Evolutionary conservation across 1,140 invertebrate species (phyloP).

Genomic region (Stegodyphus mimosarum): DNA sequence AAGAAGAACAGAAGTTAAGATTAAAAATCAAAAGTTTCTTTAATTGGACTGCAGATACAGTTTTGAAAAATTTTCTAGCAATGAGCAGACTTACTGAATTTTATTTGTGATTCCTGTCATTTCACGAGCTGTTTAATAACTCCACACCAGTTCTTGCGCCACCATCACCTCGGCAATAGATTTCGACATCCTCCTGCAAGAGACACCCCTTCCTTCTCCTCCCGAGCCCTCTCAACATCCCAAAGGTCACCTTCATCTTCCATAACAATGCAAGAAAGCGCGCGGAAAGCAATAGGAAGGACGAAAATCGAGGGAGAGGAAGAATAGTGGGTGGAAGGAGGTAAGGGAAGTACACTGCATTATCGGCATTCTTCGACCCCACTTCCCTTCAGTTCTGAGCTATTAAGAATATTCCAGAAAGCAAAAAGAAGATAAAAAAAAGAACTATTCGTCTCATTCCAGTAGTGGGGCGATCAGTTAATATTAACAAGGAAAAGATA

Average conservation of each 20-base stretch:
- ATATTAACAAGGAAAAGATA: constrained; percentile 40
- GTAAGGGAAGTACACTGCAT: constrained; percentile 3
- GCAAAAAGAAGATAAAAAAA: constrained; percentile 1
- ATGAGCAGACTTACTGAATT: too few relatives aligned
- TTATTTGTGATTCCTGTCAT: too few relatives aligned
- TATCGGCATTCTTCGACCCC: constrained; percentile 15
- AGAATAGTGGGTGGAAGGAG: background rate
- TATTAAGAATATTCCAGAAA: constrained; percentile 35
- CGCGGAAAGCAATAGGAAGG: constrained; percentile 2
- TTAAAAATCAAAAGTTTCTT: too few relatives aligned
- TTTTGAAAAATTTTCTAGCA: too few relatives aligned
- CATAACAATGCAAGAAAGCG: constrained; percentile 7
- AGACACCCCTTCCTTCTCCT: too few relatives aligned
- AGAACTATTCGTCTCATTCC: constrained; percentile 18
- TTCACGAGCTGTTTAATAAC: too few relatives aligned
- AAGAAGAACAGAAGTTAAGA: too few relatives aligned
- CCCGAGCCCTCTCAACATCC: background rate
- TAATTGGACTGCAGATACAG: too few relatives aligned
- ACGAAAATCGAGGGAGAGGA: background rate
- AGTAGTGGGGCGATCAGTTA: constrained; percentile 19
- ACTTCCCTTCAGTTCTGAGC: background rate
- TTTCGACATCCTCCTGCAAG: too few relatives aligned
- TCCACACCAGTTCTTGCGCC: too few relatives aligned
- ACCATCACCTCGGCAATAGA: too few relatives aligned
- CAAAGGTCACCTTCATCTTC: constrained; percentile 6